phyloP scores from a whole-genome alignment of 2,797 vertebrate genomes.

The Enteromius fasciolatus region DNA sequence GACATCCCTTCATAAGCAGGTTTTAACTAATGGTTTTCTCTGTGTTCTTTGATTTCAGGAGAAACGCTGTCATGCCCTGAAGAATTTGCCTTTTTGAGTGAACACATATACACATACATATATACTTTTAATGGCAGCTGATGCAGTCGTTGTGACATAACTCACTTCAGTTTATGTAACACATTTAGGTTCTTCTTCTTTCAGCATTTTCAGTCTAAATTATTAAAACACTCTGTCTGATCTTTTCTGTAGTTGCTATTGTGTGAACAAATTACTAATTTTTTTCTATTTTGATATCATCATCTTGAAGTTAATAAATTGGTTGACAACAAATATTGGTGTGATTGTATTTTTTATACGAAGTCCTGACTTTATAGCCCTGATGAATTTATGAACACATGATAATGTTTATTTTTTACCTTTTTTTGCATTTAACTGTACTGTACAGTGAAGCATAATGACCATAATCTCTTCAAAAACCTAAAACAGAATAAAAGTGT shows the following conservation, averaged over 20 bases:
- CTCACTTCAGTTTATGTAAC: background rate
- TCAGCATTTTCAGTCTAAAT: background rate
- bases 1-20: background rate
- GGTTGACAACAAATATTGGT: background rate
- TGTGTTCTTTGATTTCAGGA: constrained; percentile 46
- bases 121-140: constrained; percentile 1
- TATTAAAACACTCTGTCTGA: background rate
- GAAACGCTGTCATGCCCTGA: constrained; percentile 32
- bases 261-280: background rate
- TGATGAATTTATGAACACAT: background rate
- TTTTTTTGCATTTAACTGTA: background rate
- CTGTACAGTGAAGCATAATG: background rate
- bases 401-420: background rate
- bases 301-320: constrained; percentile 8
- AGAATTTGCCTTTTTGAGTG: background rate
- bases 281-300: background rate
- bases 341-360: background rate
- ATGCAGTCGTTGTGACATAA: background rate
- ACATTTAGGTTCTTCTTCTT: background rate
- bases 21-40: constrained; percentile 11
- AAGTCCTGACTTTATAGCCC: background rate
- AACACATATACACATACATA: background rate
- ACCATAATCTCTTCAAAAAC: background rate
- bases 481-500: background rate
- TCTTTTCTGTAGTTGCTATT: background rate